Percentiles rank a stretch among this genome's conserved stretches.
phyloP scores from a whole-genome alignment of 23 tunicate species.

The Halocynthia aurantium region DNA sequence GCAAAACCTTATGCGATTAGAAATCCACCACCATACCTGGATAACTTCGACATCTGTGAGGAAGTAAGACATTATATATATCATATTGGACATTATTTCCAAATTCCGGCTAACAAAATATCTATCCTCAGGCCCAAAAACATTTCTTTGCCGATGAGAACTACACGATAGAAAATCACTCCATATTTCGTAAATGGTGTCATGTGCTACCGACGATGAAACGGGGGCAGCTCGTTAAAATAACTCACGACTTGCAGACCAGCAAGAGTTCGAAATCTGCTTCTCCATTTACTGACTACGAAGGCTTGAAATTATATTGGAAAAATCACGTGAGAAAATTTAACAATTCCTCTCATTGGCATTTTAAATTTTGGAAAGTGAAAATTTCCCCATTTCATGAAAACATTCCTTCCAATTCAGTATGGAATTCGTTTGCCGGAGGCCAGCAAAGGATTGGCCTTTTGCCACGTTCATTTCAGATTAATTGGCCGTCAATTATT shows the following conservation, averaged over 20 bases:
- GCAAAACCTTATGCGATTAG: conserved; percentile 39
- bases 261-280: neutral
- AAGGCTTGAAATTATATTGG: conserved; percentile 19
- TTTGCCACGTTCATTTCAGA: conserved; percentile 12
- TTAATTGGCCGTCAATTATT: conserved; percentile 21
- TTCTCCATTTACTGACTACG: conserved; percentile 14
- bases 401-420: neutral
- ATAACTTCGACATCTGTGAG: conserved; percentile 52
- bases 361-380: neutral
- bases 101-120: neutral
- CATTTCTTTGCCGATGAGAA: conserved; percentile 28
- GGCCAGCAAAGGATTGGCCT: neutral
- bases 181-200: conserved; percentile 62
- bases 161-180: conserved; percentile 29
- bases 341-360: neutral
- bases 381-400: neutral
- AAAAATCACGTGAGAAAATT: conserved; percentile 15
- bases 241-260: conserved; percentile 30
- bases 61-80: conserved; percentile 33
- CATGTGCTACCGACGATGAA: conserved; percentile 78
- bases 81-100: neutral
- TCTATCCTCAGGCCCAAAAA: conserved; percentile 37
- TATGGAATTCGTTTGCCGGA: conserved; percentile 22
- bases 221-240: conserved; percentile 51
- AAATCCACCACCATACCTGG: conserved; percentile 44